Conservation (phyloP, 2,888 invertebrate species). For the Nephrotoma flavescens region DNA sequence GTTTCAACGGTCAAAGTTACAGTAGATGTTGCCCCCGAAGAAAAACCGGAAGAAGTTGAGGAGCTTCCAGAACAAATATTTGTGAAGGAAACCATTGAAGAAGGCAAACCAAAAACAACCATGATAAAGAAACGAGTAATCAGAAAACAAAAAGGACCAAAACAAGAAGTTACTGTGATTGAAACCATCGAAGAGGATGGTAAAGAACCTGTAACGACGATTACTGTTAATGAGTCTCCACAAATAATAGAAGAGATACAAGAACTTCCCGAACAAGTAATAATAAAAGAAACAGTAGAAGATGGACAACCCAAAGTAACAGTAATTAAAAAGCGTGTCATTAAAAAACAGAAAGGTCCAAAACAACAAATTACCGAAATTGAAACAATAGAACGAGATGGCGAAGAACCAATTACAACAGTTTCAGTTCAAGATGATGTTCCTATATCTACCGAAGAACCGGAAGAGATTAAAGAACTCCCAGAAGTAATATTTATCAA, state of each 20-base stretch:
- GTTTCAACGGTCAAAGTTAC: constrained; percentile 19
- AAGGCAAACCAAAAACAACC: constrained; percentile 10
- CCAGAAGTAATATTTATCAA: background rate
- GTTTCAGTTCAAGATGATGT: constrained; percentile 14
- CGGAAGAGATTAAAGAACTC: constrained; percentile 24
- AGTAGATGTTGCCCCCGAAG: constrained; percentile 14
- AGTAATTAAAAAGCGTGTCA: constrained; percentile 23
- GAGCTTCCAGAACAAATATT: constrained; percentile 26
- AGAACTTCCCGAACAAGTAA: constrained; percentile 25
- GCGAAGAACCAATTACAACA: constrained; percentile 22
- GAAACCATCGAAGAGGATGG: constrained; percentile 27
- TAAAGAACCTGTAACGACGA: constrained; percentile 23
- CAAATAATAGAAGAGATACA: constrained; percentile 23
- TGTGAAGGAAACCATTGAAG: constrained; percentile 19
- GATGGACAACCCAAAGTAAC: constrained; percentile 20
- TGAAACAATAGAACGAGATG: constrained; percentile 24
- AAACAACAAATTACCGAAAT: constrained; percentile 27
- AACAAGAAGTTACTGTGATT: constrained; percentile 23
- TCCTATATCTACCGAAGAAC: constrained; percentile 8
- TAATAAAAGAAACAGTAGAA: constrained; percentile 23
- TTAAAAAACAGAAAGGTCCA: constrained; percentile 24
- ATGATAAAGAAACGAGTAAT: constrained; percentile 5
- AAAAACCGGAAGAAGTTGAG: constrained; percentile 16
- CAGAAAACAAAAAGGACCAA: constrained; percentile 21
- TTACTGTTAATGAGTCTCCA: constrained; percentile 18